Percentiles rank a stretch among this genome's conserved stretches.
phyloP scores from a whole-genome alignment of 2,113 vertebrate genomes.

The Anhinga rufa region DNA sequence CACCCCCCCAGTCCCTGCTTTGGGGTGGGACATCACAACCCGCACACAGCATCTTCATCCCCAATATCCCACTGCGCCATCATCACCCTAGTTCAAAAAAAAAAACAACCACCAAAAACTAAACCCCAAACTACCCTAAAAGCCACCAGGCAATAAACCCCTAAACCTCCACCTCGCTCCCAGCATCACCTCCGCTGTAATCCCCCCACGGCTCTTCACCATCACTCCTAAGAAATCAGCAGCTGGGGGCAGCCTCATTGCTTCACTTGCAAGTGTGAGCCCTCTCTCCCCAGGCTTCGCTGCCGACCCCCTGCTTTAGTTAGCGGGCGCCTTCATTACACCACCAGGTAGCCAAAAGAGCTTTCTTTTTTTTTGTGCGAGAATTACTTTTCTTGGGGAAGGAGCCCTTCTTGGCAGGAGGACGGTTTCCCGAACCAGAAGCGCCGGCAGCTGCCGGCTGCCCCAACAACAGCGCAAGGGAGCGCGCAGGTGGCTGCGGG shows the following conservation, averaged over 20 bases:
- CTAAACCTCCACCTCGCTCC: neutral
- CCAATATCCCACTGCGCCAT: neutral
- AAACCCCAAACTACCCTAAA: too few species aligned
- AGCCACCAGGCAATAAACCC: neutral
- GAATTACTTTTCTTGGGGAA: neutral
- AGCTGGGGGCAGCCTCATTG: neutral
- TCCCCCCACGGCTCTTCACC: neutral
- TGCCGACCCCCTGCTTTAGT: neutral
- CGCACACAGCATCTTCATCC: neutral
- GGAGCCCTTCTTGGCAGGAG: neutral
- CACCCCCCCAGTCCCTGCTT: too few species aligned
- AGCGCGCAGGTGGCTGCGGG: neutral
- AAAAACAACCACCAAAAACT: too few species aligned
- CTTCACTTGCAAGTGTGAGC: neutral
- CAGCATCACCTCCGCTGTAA: neutral
- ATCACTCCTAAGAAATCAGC: neutral
- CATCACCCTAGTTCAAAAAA: neutral
- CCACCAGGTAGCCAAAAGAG: neutral
- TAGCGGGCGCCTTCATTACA: rapidly evolving
- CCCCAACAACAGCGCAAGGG: neutral
- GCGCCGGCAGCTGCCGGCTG: neutral
- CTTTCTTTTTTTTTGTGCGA: neutral
- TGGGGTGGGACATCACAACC: neutral
- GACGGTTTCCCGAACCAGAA: neutral
- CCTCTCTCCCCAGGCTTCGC: too few species aligned